Base-by-base conservation (phyloP, 2,113 vertebrate species). In the Pelvicachromis taeniatus region DNA sequence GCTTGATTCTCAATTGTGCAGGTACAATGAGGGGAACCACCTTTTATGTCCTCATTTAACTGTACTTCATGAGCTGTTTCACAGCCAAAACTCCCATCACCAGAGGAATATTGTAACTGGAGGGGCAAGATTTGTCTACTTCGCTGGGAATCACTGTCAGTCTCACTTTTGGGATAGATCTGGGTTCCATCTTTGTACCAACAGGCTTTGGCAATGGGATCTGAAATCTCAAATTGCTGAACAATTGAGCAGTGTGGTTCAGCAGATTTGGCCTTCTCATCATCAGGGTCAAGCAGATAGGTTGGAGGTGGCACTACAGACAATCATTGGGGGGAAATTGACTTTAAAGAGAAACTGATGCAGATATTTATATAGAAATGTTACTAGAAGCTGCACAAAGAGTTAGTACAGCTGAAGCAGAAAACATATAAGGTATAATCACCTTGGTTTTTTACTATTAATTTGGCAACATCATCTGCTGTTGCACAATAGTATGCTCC, bases 401-500 rank as follows among this genome's bases (percentile, higher is more conserved):
- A 82, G 91, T 95, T 92, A 95, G 90, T 91, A 88, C 48, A 85
- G 88, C 85, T 80, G 75, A 87, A 80, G 83, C 50, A 55, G 23
- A 73, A 78, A 81, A 87, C 45, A 89, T 63, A 87, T 77, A 58
- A 78, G 55, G 61, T 63, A 81, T 77, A 88, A 84, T 96, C 93
- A 99, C 98, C 98, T 94, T 97, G 95, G 86, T 97, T 94, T 90
- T 95, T 95, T 93, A 97, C 92, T 6, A 97, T 96, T 63, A 98
- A 97, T 88, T 97, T 96, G 87, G 97, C 88, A 0, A 97, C 96
- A 80, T 98, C 97, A 80, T 97, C 96, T 48, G 95, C 96, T 87
- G 96, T 98, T 94, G 98, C 97, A 1, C 97, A 98, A 93, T 98
- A 96, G 90, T 99, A 98, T 80, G 90, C 75, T 86, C 97, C 98